A percentile compares a stretch with the other conserved stretches of the same genome.
phyloP scores from a whole-genome alignment of 2,113 vertebrate genomes.

The Lipotes vexillifer region DNA sequence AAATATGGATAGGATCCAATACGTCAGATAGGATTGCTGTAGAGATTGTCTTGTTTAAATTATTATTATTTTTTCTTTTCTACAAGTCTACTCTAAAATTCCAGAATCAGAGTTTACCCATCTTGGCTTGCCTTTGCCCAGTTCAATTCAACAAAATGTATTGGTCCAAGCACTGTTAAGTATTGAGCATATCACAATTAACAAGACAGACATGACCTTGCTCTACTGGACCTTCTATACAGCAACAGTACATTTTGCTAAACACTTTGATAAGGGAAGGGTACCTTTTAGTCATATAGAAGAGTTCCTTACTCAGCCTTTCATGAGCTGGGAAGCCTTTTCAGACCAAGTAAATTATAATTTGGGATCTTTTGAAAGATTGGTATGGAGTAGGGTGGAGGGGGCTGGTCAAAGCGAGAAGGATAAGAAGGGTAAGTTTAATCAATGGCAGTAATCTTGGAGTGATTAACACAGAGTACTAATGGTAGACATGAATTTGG shows the following conservation, averaged over 20 bases:
- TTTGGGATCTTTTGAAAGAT: neutral
- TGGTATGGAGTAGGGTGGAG: neutral
- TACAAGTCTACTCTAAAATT: neutral
- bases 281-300: neutral
- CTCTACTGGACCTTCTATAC: neutral
- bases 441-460: neutral
- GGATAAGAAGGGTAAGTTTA: neutral
- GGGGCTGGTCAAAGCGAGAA: neutral
- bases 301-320: neutral
- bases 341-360: neutral
- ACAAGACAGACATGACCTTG: neutral
- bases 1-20: neutral
- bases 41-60: neutral
- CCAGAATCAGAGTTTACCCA: neutral
- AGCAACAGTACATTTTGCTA: neutral
- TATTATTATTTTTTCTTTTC: neutral
- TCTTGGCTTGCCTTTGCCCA: neutral
- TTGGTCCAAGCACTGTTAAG: neutral
- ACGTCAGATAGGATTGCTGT: neutral
- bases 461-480: neutral
- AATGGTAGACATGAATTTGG: neutral
- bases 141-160: neutral
- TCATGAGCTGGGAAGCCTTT: neutral
- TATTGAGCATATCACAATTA: neutral
- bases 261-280: neutral